Conservation (phyloP, 2,888 invertebrate species). For the Eupelmus urozonus region DNA sequence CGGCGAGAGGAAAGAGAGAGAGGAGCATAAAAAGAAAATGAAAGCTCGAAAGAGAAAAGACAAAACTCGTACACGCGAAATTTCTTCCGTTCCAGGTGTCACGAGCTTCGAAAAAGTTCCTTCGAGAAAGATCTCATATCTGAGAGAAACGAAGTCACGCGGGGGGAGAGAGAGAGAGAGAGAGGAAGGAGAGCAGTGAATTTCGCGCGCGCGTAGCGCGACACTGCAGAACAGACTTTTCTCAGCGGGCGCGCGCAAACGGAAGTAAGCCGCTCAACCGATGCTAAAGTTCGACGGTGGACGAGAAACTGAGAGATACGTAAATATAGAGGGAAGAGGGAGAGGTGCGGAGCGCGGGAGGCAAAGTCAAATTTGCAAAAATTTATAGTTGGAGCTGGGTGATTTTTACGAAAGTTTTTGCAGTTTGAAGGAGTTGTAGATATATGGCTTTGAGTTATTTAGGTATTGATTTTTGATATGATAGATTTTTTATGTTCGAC, state of each 20-base stretch:
- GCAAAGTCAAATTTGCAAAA: constrained; percentile 34
- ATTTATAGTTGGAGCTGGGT: constrained; percentile 21
- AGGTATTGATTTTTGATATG: too few species aligned
- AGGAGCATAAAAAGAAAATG: not conserved
- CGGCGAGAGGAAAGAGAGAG: constrained; percentile 18
- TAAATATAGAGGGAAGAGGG: constrained; percentile 9
- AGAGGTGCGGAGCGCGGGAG: not conserved
- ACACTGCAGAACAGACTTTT: constrained; percentile 39
- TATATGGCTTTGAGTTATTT: too few species aligned
- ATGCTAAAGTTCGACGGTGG: constrained; percentile 40
- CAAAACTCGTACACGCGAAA: constrained; percentile 43
- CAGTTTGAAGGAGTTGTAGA: too few species aligned
- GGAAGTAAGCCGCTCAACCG: constrained; percentile 37
- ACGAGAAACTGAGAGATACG: not conserved
- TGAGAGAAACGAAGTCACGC: constrained; percentile 15
- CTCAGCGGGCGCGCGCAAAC: constrained; percentile 21
- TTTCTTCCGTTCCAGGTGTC: constrained; percentile 54
- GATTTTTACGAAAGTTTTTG: too few species aligned
- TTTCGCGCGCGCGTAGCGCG: constrained; percentile 22
- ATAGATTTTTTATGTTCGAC: too few species aligned
- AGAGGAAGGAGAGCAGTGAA: not conserved
- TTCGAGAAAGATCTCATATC: constrained; percentile 53
- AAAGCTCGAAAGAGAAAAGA: constrained; percentile 32
- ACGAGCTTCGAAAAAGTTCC: constrained; percentile 46
- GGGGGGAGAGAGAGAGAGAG: not conserved